Evolutionary conservation across 1,140 invertebrate species (phyloP).

Genomic region (Muscidifurax raptorellus): DNA sequence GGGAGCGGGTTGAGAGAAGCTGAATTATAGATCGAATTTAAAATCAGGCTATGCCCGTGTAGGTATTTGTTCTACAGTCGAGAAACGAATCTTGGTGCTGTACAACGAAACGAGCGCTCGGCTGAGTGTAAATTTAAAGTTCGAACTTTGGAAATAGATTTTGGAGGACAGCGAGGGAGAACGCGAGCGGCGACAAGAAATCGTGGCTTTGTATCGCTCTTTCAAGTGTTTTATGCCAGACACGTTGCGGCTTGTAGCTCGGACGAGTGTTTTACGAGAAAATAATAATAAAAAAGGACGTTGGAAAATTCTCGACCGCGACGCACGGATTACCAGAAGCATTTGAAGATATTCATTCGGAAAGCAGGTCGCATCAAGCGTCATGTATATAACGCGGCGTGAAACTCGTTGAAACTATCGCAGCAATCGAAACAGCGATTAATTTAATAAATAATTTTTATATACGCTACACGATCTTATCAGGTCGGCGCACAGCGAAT

Average conservation of each 20-base stretch:
- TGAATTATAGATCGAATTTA: background rate
- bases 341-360: background rate
- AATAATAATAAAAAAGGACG: background rate
- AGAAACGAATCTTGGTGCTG: background rate
- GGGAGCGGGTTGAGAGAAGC: background rate
- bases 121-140: slow-evolving; percentile 21
- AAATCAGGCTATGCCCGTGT: background rate
- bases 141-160: slow-evolving; percentile 20
- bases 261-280: background rate
- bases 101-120: background rate
- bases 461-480: background rate
- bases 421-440: background rate
- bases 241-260: background rate
- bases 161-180: no score
- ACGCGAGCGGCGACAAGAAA: no score
- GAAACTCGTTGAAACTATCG: background rate
- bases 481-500: background rate
- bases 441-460: background rate
- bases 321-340: background rate
- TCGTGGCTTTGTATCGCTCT: no score
- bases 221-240: background rate
- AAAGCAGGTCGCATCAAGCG: background rate
- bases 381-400: background rate
- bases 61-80: no score
- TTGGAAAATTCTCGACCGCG: background rate